These are phyloP conservation scores for Erinaceus europaeus DNA, from an alignment of 2,113 vertebrate species.

Conservation along the genomic window DNA sequence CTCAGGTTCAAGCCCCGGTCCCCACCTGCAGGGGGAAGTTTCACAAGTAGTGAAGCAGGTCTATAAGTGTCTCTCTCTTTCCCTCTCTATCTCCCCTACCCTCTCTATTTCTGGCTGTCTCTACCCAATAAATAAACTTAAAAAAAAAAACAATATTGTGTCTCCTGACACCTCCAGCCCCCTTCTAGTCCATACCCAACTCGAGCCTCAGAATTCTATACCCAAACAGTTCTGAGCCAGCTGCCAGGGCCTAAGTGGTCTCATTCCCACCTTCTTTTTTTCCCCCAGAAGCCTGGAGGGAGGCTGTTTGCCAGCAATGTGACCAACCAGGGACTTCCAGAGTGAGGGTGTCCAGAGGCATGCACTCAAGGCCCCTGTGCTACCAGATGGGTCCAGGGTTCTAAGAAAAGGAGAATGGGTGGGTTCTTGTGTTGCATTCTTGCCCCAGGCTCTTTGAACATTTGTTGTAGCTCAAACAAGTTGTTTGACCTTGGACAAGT, in stretches of 20 bases:
- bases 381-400: background rate
- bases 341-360: background rate
- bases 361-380: background rate
- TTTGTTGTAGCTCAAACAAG: slow-evolving; percentile 21
- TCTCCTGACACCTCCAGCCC: background rate
- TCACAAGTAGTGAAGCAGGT: too few relatives aligned
- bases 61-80: too few relatives aligned
- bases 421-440: background rate
- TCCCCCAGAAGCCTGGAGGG: background rate
- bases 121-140: too few relatives aligned
- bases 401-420: fast-evolving
- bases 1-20: too few relatives aligned
- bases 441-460: background rate
- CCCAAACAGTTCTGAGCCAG: background rate
- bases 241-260: background rate
- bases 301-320: background rate
- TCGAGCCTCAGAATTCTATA: background rate
- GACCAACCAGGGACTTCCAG: background rate
- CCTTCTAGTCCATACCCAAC: background rate
- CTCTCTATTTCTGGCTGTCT: too few relatives aligned
- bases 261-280: background rate
- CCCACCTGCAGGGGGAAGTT: too few relatives aligned
- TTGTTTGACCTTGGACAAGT: slow-evolving; percentile 37
- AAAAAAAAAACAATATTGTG: too few relatives aligned
- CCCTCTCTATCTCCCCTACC: too few relatives aligned